A percentile compares a stretch with the other conserved stretches of the same genome.
Evolutionary conservation across 2,797 vertebrate species (phyloP).

Genomic region (Clamator glandarius): DNA sequence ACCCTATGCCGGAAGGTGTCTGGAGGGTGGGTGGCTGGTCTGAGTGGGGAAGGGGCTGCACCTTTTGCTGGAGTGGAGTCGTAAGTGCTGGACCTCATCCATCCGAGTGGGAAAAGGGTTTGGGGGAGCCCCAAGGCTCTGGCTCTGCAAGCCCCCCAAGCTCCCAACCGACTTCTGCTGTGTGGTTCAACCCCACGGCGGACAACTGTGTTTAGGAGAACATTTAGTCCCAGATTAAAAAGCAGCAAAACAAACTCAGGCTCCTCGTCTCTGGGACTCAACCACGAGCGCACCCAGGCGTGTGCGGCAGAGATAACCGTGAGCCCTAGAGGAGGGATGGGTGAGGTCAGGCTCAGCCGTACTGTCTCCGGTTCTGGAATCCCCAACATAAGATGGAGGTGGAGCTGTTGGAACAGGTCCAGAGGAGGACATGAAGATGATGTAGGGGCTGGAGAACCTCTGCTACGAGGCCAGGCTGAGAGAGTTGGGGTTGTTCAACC

Average conservation of each 20-base stretch:
- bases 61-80: too few species aligned
- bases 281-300: background rate
- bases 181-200: accelerated
- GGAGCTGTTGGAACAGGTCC: too few species aligned
- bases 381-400: too few species aligned
- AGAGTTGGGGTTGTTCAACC: too few species aligned
- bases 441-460: too few species aligned
- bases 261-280: background rate
- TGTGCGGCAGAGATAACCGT: background rate
- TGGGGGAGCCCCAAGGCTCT: accelerated
- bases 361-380: too few species aligned
- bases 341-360: too few species aligned
- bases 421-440: too few species aligned
- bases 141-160: accelerated
- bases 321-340: background rate
- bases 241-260: background rate
- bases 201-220: background rate
- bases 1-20: background rate
- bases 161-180: accelerated
- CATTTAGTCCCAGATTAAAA: background rate
- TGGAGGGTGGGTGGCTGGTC: background rate
- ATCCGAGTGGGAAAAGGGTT: background rate
- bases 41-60: accelerated
- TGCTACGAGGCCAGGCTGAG: too few species aligned
- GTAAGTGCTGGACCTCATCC: background rate